phyloP scores from a whole-genome alignment of 2,888 invertebrate genomes.

The Standfussiana lucernea region DNA sequence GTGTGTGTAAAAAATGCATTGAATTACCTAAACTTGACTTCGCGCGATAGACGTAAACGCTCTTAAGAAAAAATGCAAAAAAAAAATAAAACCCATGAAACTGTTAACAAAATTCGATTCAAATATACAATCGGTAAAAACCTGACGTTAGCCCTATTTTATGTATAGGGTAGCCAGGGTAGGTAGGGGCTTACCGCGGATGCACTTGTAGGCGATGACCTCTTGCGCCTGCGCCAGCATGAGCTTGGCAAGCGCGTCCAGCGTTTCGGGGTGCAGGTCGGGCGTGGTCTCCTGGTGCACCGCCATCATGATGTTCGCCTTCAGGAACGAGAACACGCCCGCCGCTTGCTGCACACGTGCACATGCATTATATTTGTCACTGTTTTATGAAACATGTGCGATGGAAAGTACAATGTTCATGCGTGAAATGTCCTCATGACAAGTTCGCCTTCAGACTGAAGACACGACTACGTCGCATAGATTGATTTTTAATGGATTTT shows the following conservation, averaged over 20 bases:
- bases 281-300: conserved; percentile 99
- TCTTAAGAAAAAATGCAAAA: no score
- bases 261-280: conserved; percentile 97
- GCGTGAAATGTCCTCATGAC: not conserved
- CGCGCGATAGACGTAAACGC: no score
- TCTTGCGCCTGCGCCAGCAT: conserved; percentile 99
- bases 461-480: not conserved
- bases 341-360: conserved; percentile 93
- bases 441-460: not conserved
- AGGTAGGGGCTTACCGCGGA: conserved; percentile 74
- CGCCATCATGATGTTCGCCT: conserved; percentile 94
- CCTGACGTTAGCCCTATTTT: no score
- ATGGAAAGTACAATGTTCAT: not conserved
- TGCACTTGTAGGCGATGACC: conserved; percentile 98
- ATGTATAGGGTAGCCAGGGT: no score
- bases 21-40: no score
- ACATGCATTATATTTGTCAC: not conserved
- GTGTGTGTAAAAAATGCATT: no score
- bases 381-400: not conserved
- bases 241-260: conserved; percentile 95
- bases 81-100: no score
- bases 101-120: no score
- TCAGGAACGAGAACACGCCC: conserved; percentile 96
- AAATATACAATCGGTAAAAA: not conserved
- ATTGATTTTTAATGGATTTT: not conserved